phyloP scores from a whole-genome alignment of 2,888 invertebrate genomes.

The Dilophus febrilis region DNA sequence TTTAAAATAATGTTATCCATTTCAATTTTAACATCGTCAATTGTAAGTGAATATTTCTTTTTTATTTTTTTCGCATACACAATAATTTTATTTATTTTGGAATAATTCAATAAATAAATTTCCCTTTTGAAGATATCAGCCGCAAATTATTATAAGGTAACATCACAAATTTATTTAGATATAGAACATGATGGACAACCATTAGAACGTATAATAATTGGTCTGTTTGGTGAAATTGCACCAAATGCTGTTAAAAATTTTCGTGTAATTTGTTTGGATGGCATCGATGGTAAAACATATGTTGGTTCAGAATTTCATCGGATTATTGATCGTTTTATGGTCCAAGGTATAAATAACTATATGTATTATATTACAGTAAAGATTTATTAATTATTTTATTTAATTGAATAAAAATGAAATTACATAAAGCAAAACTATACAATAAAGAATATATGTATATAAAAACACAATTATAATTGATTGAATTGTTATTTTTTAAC shows the following conservation, averaged over 20 bases:
- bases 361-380: neutral
- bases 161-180: constrained; percentile 69
- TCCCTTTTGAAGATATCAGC: too few species aligned
- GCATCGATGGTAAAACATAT: constrained; percentile 60
- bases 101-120: too few species aligned
- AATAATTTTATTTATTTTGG: too few species aligned
- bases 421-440: too few species aligned
- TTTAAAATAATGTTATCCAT: too few species aligned
- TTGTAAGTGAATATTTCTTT: too few species aligned
- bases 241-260: constrained; percentile 83
- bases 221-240: constrained; percentile 72
- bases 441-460: too few species aligned
- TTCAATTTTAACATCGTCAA: too few species aligned
- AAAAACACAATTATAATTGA: too few species aligned
- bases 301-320: constrained; percentile 67
- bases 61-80: too few species aligned
- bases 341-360: constrained; percentile 52
- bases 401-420: too few species aligned
- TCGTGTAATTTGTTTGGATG: constrained; percentile 56
- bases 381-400: too few species aligned
- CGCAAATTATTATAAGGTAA: constrained; percentile 46
- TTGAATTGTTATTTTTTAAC: neutral
- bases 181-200: constrained; percentile 53
- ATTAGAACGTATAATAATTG: constrained; percentile 64
- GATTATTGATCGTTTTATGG: constrained; percentile 76